These are phyloP conservation scores for Petrolisthes manimaculis DNA, from an alignment of 2,888 invertebrate species.

Conservation along the genomic window DNA sequence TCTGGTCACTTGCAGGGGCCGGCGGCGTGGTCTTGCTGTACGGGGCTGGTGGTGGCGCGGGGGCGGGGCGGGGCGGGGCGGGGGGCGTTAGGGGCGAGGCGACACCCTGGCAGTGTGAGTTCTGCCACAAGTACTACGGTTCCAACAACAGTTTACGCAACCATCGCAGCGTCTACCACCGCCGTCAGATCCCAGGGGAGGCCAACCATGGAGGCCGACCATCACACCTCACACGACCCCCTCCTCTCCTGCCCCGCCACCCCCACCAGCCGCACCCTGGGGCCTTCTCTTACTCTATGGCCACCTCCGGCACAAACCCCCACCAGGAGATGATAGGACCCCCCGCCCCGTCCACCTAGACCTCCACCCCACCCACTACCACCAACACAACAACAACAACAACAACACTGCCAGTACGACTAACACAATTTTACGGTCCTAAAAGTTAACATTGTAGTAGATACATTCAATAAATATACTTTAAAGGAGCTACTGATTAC, in stretches of 20 bases:
- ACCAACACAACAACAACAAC: background rate
- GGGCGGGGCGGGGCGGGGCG: slow-evolving; percentile 23
- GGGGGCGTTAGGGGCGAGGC: slow-evolving; percentile 22
- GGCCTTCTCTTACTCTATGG: background rate
- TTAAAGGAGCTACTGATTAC: too few species aligned
- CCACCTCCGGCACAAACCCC: slow-evolving; percentile 8
- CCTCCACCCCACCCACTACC: background rate
- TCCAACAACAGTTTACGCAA: slow-evolving; percentile 73
- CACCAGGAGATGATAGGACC: slow-evolving; percentile 19
- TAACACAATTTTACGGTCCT: background rate
- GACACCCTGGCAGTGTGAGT: slow-evolving; percentile 69
- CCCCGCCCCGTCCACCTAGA: slow-evolving; percentile 39
- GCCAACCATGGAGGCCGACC: background rate
- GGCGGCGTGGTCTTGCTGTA: slow-evolving; percentile 46
- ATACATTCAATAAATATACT: too few species aligned
- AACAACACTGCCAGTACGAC: background rate
- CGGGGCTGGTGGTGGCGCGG: slow-evolving; percentile 41
- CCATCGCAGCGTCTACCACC: slow-evolving; percentile 73
- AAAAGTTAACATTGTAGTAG: too few species aligned
- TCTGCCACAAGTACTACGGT: slow-evolving; percentile 72
- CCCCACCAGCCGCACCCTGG: slow-evolving; percentile 13
- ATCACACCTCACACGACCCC: slow-evolving; percentile 3
- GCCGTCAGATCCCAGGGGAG: slow-evolving; percentile 53
- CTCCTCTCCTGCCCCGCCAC: background rate
- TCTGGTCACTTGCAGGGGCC: slow-evolving; percentile 61